Evolutionary conservation across 2,113 vertebrate genomes (phyloP), one percentile per base, ranked within the genome.

Genomic region (Xiphophorus couchianus): DNA sequence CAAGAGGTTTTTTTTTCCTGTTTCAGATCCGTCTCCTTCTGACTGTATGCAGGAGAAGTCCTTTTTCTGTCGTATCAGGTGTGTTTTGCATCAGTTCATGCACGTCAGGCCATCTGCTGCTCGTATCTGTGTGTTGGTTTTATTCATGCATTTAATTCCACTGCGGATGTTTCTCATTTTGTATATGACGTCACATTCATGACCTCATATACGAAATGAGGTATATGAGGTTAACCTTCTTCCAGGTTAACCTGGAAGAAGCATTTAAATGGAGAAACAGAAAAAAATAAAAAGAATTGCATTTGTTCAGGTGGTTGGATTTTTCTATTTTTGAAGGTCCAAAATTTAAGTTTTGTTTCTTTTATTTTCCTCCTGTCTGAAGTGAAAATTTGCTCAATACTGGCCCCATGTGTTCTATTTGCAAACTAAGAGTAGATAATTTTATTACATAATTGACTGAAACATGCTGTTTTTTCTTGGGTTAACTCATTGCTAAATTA

Each of bases 61-160:
- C 11, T 99, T 99, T 90, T 99, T 98, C 87, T 99, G 98, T 86
- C 97, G 97, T 3, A 95, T 99, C 90, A 96, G 97, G 98, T 99
- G 86, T 92, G 95, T 88, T 29, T 51, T 30, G 6, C 60, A 51
- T 62, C 37, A 64, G 37, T 66, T 77, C 31, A 64, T 44, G 61
- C 15, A 2, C 29, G 28, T 58, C 3, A 0, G 68, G 39, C 91
- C 91, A 92, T 88, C 90, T 93, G 91, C 81, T 79, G 69, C 77
- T 78, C 1, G 0, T 64, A 61, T 28, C 66, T 64, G 70, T 54
- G 51, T 64, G 39, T 73, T 25, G 30, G 83, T 64, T 82, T 74
- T 86, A 92, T 91, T 91, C 78, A 90, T 83, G 7, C 30, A 9
- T 39, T 77, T 73, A 31, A 39, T 77, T 88, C 79, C 74, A 69